Conservation (phyloP, 2,888 invertebrate genomes). For the Pelosia muscerda region DNA sequence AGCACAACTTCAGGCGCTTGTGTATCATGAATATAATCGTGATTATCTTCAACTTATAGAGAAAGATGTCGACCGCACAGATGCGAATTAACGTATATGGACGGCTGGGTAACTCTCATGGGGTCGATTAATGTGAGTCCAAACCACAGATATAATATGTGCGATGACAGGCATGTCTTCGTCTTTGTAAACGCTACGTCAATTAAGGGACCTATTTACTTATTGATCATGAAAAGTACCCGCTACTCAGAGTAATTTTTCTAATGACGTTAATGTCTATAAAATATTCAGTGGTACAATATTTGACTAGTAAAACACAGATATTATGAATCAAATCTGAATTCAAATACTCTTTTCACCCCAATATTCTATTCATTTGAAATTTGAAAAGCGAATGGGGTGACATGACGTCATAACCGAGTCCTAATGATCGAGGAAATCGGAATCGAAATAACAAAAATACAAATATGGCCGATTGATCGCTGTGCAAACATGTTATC, state of each 20-base stretch:
- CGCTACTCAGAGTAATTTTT: no score
- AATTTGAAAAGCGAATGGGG: constrained; percentile 39
- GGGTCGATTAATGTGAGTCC: not conserved
- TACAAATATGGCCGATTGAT: constrained; percentile 48
- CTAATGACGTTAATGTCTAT: not conserved
- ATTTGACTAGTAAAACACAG: constrained; percentile 2
- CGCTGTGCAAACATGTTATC: constrained; percentile 59
- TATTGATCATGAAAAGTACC: no score
- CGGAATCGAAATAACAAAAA: constrained; percentile 24
- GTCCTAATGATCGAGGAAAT: constrained; percentile 24
- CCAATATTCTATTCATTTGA: constrained; percentile 45
- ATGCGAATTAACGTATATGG: not conserved
- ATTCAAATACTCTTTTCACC: constrained; percentile 8
- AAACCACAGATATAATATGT: not conserved
- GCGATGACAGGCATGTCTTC: not conserved
- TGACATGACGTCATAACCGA: constrained; percentile 22
- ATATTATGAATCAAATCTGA: constrained; percentile 1
- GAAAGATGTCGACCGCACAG: not conserved
- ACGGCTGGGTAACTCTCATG: not conserved
- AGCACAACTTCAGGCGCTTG: no score
- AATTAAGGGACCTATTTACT: no score
- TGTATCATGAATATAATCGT: no score
- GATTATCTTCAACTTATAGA: not conserved
- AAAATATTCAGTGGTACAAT: not conserved
- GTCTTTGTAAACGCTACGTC: no score